Base-by-base conservation (phyloP, 1,140 invertebrate species). In the Trichonephila inaurata region DNA sequence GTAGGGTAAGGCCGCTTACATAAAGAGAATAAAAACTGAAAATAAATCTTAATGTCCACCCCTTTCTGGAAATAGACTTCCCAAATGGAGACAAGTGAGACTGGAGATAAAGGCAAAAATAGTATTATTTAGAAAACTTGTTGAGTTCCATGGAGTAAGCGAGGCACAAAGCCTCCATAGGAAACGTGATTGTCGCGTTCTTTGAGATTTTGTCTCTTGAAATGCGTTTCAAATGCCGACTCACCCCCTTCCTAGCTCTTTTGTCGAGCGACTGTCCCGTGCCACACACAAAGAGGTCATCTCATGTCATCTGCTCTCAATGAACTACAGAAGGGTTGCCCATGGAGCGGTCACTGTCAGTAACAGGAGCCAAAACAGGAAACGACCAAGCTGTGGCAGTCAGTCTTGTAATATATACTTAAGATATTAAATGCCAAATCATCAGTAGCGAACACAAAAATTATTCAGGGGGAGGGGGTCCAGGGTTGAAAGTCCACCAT, bases 221-320 rank as follows among this genome's bases (percentile, higher is more conserved):
- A 92, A 64, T 72, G 83, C 85, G 44, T 72, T 61, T 87, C 62
- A 92, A 51, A 24, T 51, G 77, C 81, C 90, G 60, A 58, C 58
- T 92, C 83, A 77, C n/a, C 64, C 66, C 21, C 58, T 24, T 8
- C 21, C 28, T 40, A 40, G 1, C 33, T 61, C 21, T 58, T 24
- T 28, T 69, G 91, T 92, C 91, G 33, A 44, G 16, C 86, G 86
- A 92, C 51, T 14, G 61, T 24, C 91, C 64, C 21, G 61, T 69
- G 51, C 91, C 91, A 62, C 91, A 66, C 91, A 92, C 81, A 40
- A 40, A 87, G 91, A 87, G 90, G 91, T 92, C 91, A 87, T 86
- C 62, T 28, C 10, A 33, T 86, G 83, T 86, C 82, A 62, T 61
- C 64, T 66, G 60, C 82, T 19, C n/a, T 40, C 24, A 51, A 60